Conservation (phyloP, 2,797 vertebrate genomes). For the Crenuchus spilurus region DNA sequence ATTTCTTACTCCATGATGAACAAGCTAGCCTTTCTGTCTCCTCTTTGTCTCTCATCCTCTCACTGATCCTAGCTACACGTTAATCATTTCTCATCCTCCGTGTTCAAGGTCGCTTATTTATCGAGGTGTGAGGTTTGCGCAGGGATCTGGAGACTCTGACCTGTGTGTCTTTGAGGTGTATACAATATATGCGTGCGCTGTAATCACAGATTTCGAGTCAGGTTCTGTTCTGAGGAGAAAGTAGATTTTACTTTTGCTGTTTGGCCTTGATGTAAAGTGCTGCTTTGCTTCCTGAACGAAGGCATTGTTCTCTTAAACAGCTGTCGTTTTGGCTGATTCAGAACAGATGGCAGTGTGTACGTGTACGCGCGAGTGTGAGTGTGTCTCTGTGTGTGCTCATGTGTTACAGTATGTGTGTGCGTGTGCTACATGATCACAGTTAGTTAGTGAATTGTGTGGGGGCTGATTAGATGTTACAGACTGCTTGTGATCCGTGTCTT, state of each 20-base stretch:
- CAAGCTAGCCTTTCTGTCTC: background rate
- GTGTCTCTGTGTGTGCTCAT: conserved; percentile 65
- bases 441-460: conserved; percentile 54
- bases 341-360: conserved; percentile 78
- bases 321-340: conserved; percentile 82
- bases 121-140: conserved; percentile 32
- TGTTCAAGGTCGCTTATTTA: conserved; percentile 45
- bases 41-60: background rate
- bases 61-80: conserved; percentile 41
- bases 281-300: conserved; percentile 69
- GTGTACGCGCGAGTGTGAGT: conserved; percentile 68
- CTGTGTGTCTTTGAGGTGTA: conserved; percentile 21
- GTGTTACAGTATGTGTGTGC: conserved; percentile 53
- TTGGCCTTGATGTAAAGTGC: conserved; percentile 69
- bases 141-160: conserved; percentile 1
- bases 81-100: conserved; percentile 52
- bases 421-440: conserved; percentile 51
- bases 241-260: conserved; percentile 65
- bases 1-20: conserved; percentile 38
- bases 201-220: conserved; percentile 44
- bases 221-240: conserved; percentile 57
- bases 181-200: conserved; percentile 59
- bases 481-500: conserved; percentile 48
- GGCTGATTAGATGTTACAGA: conserved; percentile 47
- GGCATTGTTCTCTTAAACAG: conserved; percentile 83